A percentile compares a stretch with the other conserved stretches of the same genome.
These are phyloP conservation scores for Neodiprion virginianus DNA, from an alignment of 1,140 invertebrate species.

Conservation along the genomic window DNA sequence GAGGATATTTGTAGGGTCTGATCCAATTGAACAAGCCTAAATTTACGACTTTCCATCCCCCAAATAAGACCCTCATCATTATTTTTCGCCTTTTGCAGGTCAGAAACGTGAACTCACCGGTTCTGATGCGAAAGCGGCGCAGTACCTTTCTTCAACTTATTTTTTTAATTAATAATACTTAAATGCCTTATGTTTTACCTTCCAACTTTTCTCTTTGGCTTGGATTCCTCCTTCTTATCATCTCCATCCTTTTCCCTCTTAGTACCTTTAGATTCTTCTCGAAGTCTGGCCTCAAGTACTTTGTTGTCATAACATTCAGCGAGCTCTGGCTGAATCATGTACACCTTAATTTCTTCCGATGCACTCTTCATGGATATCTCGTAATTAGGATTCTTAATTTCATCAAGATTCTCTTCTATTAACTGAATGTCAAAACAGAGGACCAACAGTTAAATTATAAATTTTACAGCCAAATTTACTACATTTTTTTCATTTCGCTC, in stretches of 20 bases:
- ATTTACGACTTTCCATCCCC: conserved; percentile 49
- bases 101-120: conserved; percentile 47
- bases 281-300: conserved; percentile 57
- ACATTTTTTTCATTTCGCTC: conserved; percentile 33
- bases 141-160: background rate
- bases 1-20: conserved; percentile 45
- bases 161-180: conserved; percentile 6
- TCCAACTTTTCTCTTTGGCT: conserved; percentile 59
- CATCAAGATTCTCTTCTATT: conserved; percentile 31
- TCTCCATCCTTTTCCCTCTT: conserved; percentile 47
- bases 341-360: conserved; percentile 55
- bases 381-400: conserved; percentile 47
- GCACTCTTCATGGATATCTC: conserved; percentile 55
- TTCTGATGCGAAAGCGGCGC: conserved; percentile 55
- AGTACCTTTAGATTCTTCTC: conserved; percentile 43
- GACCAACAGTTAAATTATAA: conserved; percentile 21
- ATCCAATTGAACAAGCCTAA: conserved; percentile 50
- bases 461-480: conserved; percentile 21
- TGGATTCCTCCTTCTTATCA: conserved; percentile 52
- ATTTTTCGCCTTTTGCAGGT: conserved; percentile 56
- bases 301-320: conserved; percentile 61
- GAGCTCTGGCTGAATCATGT: conserved; percentile 54
- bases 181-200: conserved; percentile 38
- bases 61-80: conserved; percentile 40
- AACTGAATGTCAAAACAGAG: conserved; percentile 38